phyloP scores from a whole-genome alignment of 2,888 invertebrate species.

The Panopea generosa region DNA sequence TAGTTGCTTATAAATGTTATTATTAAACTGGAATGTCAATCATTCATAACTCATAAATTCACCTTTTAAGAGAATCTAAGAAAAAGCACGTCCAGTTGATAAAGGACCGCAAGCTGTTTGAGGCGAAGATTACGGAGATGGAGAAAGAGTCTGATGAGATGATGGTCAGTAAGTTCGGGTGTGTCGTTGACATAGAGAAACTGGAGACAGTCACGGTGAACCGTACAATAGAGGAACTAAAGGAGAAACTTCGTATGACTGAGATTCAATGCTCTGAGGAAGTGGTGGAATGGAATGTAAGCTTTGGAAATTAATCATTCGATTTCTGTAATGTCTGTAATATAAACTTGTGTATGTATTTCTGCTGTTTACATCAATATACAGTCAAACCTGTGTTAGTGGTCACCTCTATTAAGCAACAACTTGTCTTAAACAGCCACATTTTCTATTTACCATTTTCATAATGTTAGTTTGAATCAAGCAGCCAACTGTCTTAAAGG shows the following conservation, averaged over 20 bases:
- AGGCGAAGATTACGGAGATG: slow-evolving; percentile 81
- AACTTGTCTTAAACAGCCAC: too few species aligned
- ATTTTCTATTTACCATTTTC: too few species aligned
- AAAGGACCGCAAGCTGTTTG: slow-evolving; percentile 83
- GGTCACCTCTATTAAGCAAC: too few species aligned
- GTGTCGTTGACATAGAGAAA: slow-evolving; percentile 84
- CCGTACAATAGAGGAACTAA: slow-evolving; percentile 84
- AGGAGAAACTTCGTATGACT: slow-evolving; percentile 81
- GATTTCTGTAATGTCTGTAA: neutral
- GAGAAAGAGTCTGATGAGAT: slow-evolving; percentile 82
- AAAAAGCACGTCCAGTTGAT: slow-evolving; percentile 83
- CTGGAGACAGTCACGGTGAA: slow-evolving; percentile 85
- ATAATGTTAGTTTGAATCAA: too few species aligned
- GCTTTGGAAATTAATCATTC: slow-evolving; percentile 60
- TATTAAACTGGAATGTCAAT: too few species aligned
- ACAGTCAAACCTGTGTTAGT: too few species aligned
- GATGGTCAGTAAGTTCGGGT: slow-evolving; percentile 85
- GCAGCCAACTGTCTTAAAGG: too few species aligned
- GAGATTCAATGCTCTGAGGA: slow-evolving; percentile 82
- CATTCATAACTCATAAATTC: neutral
- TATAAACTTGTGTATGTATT: too few species aligned
- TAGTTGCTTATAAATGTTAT: too few species aligned
- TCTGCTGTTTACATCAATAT: too few species aligned
- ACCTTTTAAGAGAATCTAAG: slow-evolving; percentile 80
- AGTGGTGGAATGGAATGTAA: slow-evolving; percentile 80